Evolutionary conservation across 2,888 invertebrate species (phyloP).

Genomic region (Leucophora obtusa): DNA sequence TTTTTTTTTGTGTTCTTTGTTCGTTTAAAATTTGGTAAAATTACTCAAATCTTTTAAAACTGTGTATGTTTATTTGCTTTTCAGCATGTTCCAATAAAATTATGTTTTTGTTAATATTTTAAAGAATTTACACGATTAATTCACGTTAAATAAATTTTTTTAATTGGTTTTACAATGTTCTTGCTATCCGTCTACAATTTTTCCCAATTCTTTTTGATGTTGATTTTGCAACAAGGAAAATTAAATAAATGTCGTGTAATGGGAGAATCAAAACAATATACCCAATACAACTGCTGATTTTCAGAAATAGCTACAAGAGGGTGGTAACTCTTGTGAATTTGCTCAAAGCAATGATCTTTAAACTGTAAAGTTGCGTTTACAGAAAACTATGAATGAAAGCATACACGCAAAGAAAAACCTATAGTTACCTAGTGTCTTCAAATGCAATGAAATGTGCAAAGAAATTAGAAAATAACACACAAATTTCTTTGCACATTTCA

Average conservation of each 20-base stretch:
- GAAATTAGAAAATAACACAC: too few species aligned
- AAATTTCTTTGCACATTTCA: too few species aligned
- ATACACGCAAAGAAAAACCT: too few species aligned
- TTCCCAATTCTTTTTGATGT: constrained; percentile 22
- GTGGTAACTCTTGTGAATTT: neutral
- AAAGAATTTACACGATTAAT: constrained; percentile 47
- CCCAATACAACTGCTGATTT: constrained; percentile 1
- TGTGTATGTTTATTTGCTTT: neutral
- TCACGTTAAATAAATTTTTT: constrained; percentile 20
- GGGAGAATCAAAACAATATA: neutral
- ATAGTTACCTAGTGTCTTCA: too few species aligned
- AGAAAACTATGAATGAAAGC: too few species aligned
- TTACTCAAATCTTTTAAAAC: constrained; percentile 7
- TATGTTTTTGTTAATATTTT: constrained; percentile 12
- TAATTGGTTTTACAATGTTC: constrained; percentile 42
- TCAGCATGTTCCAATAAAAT: neutral
- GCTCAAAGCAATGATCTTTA: neutral
- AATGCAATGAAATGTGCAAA: too few species aligned
- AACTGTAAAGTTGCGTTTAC: too few species aligned
- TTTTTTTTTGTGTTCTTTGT: constrained; percentile 29
- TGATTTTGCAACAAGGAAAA: constrained; percentile 19
- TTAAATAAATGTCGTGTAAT: constrained; percentile 27
- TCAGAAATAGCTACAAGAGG: neutral
- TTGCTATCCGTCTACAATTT: constrained; percentile 12
- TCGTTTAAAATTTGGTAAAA: constrained; percentile 20